Base-by-base conservation (phyloP, 2,113 vertebrate genomes). In the Microcebus tavaratra region DNA sequence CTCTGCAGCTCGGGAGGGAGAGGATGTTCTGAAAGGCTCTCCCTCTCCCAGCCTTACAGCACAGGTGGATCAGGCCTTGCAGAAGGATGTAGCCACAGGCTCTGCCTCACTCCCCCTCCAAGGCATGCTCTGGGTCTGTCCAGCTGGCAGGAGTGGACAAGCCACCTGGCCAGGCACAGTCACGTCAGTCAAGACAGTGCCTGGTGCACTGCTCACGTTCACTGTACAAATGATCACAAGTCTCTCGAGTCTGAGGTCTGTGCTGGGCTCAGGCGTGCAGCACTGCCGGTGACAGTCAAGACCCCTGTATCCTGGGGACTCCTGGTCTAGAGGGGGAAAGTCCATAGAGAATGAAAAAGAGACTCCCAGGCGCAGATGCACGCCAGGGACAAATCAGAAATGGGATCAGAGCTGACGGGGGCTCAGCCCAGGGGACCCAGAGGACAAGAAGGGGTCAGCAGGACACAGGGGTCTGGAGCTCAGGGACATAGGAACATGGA, bases 191-290 rank as follows among this genome's bases (percentile, higher is more conserved):
- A 4, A 29, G 65, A 42, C 48, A 1, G 31, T 0, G 11, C 55
- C 75, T 45, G 48, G 45, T 12, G 36, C 27, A 11, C 18, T 8
- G 14, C 31, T 65, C 53, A 18, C 27, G 1, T 14, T 21, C 1
- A 0, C 13, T 14, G 36, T 25, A 20, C 10, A 70, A n/a, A 42
- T 0, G n/a, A 3, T 21, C 3, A 21, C 25, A 4, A 15, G 18
- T 63, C 39, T 36, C 39, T 78, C 13, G 34, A 5, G 6, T 5
- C 31, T 2, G 76, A 57, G 17, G 5, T 39, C 50, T 3, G n/a
- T 11, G 5, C 53, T 18, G 80, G 31, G 27, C 36, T 36, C 53
- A 27, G 50, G 45, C 25, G 17, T 45, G 55, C 45, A 31, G 34
- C 5, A 11, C 55, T 75, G 17, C 17, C 1, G 0, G 3, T 17